Percentiles rank a stretch among this genome's conserved stretches.
Conservation (phyloP, 2,797 vertebrate genomes). For the Malacoraja senta region DNA sequence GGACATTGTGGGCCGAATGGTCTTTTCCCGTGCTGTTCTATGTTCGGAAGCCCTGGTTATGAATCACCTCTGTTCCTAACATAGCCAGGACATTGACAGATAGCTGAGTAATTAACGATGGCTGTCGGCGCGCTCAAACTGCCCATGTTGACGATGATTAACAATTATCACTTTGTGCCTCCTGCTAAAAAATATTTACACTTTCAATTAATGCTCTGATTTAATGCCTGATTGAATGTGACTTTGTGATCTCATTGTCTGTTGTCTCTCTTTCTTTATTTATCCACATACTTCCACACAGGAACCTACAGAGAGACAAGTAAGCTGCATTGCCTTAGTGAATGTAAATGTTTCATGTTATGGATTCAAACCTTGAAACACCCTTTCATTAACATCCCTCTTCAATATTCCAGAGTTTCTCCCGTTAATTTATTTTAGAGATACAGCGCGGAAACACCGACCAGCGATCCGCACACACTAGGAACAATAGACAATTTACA, state of each 20-base stretch:
- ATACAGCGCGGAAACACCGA: no score
- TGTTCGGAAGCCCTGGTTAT: no score
- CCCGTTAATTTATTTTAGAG: background rate
- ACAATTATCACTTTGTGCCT: background rate
- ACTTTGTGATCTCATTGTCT: background rate
- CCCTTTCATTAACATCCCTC: background rate
- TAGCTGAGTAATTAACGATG: background rate
- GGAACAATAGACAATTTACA: no score
- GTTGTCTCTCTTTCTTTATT: conserved; percentile 41
- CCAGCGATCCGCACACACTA: no score
- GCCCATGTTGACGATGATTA: background rate
- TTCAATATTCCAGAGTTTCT: background rate
- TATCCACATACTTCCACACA: conserved; percentile 6
- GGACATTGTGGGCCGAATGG: no score
- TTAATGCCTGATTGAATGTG: background rate
- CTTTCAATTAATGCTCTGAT: background rate
- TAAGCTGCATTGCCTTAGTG: background rate
- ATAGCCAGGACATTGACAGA: background rate
- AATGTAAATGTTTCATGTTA: background rate
- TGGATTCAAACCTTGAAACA: background rate
- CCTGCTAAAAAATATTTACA: conserved; percentile 22
- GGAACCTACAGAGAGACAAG: conserved; percentile 36
- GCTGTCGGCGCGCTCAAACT: background rate
- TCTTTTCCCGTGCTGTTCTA: no score
- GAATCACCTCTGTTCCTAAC: background rate